Percentiles rank a stretch among this genome's conserved stretches.
phyloP scores from a whole-genome alignment of 2,113 vertebrate genomes.

The Eubucco bourcierii region DNA sequence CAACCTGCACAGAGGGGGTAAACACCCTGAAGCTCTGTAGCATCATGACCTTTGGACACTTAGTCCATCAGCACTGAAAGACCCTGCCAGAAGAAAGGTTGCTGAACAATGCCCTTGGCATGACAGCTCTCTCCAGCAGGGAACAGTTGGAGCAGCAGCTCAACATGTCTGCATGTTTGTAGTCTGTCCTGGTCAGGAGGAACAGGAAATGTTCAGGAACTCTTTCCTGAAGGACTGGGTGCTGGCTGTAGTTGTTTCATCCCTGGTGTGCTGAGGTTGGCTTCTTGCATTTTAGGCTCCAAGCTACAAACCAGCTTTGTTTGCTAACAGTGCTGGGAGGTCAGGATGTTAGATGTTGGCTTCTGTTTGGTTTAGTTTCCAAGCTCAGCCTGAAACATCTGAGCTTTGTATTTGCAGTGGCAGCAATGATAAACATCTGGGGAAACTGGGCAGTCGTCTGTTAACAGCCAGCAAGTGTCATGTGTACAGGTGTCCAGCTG shows the following conservation, averaged over 20 bases:
- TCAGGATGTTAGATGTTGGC: neutral
- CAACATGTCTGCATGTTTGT: neutral
- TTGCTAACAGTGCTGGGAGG: neutral
- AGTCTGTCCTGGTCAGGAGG: neutral
- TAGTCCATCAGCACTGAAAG: neutral
- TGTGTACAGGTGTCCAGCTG: neutral
- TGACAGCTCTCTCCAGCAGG: neutral
- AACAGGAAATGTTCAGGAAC: neutral
- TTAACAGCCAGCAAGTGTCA: neutral
- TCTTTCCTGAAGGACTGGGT: neutral
- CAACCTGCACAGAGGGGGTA: neutral
- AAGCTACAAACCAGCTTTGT: neutral
- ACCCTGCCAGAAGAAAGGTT: neutral
- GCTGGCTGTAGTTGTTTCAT: neutral
- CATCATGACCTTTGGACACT: neutral
- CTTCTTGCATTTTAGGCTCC: neutral
- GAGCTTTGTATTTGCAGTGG: neutral
- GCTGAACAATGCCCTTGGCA: neutral
- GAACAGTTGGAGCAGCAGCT: neutral
- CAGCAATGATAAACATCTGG: neutral
- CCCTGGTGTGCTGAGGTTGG: no score
- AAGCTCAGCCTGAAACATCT: neutral
- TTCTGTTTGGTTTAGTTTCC: neutral
- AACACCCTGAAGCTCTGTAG: neutral
- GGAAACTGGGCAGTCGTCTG: neutral